phyloP scores from a whole-genome alignment of 2,113 vertebrate species.

The Larimichthys polyactis region DNA sequence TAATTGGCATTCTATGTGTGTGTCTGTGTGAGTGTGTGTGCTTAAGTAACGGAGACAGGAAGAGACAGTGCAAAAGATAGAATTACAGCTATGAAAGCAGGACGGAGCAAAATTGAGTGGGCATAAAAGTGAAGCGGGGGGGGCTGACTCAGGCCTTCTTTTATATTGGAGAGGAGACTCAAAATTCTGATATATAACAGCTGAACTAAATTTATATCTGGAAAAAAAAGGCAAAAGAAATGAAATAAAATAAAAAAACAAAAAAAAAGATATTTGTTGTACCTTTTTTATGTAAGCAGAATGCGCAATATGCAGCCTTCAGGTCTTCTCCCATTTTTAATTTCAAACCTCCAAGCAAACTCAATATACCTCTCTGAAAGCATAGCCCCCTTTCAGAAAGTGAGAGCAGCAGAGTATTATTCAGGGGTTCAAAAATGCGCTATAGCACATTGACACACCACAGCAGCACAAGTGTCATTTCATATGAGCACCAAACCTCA shows the following conservation, averaged over 20 bases:
- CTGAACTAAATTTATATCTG: background rate
- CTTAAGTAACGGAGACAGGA: slow-evolving; percentile 19
- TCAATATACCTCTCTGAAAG: slow-evolving; percentile 30
- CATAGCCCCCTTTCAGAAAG: slow-evolving; percentile 31
- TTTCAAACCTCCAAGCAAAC: background rate
- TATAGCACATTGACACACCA: slow-evolving; percentile 43
- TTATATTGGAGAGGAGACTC: slow-evolving; percentile 27
- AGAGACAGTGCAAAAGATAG: slow-evolving; percentile 9
- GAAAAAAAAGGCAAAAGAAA: background rate
- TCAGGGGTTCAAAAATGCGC: slow-evolving; percentile 34
- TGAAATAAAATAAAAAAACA: background rate
- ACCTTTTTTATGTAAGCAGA: slow-evolving; percentile 1
- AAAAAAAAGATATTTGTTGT: background rate
- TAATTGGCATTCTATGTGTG: slow-evolving; percentile 4
- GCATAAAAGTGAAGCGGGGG: slow-evolving; percentile 25
- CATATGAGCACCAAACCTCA: background rate
- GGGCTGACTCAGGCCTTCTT: slow-evolving; percentile 32
- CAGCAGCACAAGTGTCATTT: slow-evolving; percentile 24
- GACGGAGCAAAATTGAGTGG: slow-evolving; percentile 31
- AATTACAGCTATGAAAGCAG: slow-evolving; percentile 31
- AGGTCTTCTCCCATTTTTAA: slow-evolving; percentile 10
- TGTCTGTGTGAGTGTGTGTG: slow-evolving; percentile 4
- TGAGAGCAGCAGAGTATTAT: slow-evolving; percentile 28
- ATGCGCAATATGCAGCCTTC: background rate
- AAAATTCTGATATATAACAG: slow-evolving; percentile 24